Conservation (phyloP, 2,888 invertebrate genomes). For the Ophion ventricosus region DNA sequence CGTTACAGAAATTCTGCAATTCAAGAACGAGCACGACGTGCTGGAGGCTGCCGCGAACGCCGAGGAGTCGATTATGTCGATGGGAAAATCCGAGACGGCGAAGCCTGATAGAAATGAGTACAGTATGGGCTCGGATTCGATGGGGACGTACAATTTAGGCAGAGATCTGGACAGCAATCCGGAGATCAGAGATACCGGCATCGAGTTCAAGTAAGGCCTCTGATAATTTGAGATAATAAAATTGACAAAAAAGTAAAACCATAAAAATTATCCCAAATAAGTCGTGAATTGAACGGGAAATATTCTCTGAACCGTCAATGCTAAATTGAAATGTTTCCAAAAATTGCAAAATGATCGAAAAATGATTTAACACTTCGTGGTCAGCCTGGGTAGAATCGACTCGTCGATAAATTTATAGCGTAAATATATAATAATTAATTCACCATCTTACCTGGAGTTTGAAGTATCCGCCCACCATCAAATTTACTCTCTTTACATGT, state of each 20-base stretch:
- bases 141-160: conserved; percentile 68
- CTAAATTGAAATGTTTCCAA: background rate
- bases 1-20: conserved; percentile 79
- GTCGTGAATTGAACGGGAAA: background rate
- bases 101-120: conserved; percentile 77
- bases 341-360: background rate
- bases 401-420: no score
- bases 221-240: background rate
- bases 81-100: conserved; percentile 73
- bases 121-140: conserved; percentile 71
- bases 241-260: background rate
- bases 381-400: no score
- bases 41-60: conserved; percentile 68
- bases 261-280: background rate
- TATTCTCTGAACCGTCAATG: background rate
- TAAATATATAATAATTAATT: no score
- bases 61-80: conserved; percentile 66
- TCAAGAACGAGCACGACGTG: conserved; percentile 75
- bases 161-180: conserved; percentile 71
- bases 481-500: no score
- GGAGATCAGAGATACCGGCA: conserved; percentile 75
- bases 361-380: background rate
- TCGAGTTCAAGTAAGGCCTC: conserved; percentile 75
- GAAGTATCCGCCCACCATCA: no score
- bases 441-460: no score